Evolutionary conservation across 1,140 invertebrate species (phyloP), one percentile per base, ranked within the genome.

Genomic region (Apis florea): DNA sequence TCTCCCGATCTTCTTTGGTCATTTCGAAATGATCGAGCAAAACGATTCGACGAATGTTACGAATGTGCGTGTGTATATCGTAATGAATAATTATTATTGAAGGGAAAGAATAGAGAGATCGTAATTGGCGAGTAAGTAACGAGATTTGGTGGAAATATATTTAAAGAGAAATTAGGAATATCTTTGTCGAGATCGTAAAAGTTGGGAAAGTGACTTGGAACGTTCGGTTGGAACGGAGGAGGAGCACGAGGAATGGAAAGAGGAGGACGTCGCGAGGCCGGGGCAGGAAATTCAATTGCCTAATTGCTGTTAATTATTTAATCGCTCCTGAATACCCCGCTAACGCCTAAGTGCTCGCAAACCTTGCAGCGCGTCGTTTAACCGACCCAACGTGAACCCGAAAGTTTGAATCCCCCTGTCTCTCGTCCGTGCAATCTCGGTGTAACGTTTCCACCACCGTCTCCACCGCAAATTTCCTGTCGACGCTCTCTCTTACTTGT

Each of bases 221-320:
- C 66, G 56, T 77, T 69, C 64, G 54, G 73, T 63, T 24, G 54
- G 54, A 63, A 64, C 59, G 59, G 4, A 64, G 59, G 73, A 73
- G 78, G 53, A 67, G 61, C 69, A 17, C 21, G 71, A 8, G 24
- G 24, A 40, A 40, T 40, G 59, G 68, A 71, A 69, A 70, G 83
- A 74, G 79, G 73, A 49, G 83, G 74, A 73, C 72, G 79, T 79
- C 69, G 78, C 63, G 64, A 77, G 80, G 53, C 76, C 51, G 59
- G 70, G 69, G 72, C 70, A 85, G 87, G 72, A 90, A 91, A 91
- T 92, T 91, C 88, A 92, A 91, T 91, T 90, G 90, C 89, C 89
- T 92, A 92, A 92, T 92, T 92, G 89, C 89, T 88, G 89, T 92
- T 91, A 92, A 92, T 92, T 91, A 90, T 92, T 91, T 92, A 91